Conservation (phyloP, 2,113 vertebrate genomes). For the Plotosus lineatus region DNA sequence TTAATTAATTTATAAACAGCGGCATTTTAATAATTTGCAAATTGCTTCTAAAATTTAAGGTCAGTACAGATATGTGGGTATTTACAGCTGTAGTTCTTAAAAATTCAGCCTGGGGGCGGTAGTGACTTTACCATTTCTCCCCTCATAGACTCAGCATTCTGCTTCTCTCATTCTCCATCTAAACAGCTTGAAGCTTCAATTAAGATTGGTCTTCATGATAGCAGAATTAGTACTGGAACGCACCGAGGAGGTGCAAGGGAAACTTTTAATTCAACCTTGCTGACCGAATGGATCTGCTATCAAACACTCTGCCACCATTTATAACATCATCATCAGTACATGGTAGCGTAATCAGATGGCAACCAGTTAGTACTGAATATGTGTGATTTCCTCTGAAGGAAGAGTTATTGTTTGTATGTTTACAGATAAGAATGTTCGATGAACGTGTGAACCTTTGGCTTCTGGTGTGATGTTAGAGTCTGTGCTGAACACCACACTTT, state of each 20-base stretch:
- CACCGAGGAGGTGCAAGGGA: constrained; percentile 56
- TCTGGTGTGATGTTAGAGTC: not conserved
- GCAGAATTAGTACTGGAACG: constrained; percentile 67
- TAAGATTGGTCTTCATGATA: constrained; percentile 71
- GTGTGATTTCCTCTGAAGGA: not conserved
- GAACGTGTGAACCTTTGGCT: not conserved
- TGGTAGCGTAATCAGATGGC: constrained; percentile 23
- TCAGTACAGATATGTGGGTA: not conserved
- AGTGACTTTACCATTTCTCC: constrained; percentile 41
- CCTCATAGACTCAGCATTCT: not conserved
- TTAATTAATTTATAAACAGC: not conserved
- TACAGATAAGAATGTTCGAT: not conserved
- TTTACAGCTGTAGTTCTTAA: constrained; percentile 41
- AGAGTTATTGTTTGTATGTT: not conserved
- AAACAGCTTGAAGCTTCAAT: constrained; percentile 62
- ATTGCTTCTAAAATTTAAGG: not conserved
- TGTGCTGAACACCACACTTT: not conserved
- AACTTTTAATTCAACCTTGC: constrained; percentile 54
- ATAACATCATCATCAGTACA: constrained; percentile 33
- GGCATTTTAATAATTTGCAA: not conserved
- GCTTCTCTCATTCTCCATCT: constrained; percentile 43
- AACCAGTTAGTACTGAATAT: constrained; percentile 15
- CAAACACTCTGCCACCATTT: constrained; percentile 51
- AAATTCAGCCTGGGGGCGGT: constrained; percentile 65
- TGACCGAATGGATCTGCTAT: constrained; percentile 46